phyloP scores from a whole-genome alignment of 2,888 invertebrate genomes.

The Drosophila fungiperda region DNA sequence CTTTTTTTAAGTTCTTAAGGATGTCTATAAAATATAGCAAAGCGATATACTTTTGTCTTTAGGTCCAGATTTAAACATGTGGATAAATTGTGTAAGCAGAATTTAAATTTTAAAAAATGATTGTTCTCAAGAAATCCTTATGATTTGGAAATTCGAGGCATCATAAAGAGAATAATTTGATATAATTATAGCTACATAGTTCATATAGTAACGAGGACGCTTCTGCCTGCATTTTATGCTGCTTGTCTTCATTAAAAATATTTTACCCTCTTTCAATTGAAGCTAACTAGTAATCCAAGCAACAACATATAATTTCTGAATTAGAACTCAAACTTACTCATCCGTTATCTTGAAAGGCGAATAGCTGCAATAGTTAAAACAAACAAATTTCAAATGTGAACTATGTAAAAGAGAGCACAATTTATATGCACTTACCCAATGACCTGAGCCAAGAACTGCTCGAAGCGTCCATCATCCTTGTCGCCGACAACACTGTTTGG shows the following conservation, averaged over 20 bases:
- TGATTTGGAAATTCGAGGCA: neutral
- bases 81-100: neutral
- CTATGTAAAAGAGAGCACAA: neutral
- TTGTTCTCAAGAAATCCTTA: neutral
- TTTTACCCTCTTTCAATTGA: neutral
- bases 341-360: conserved; percentile 79
- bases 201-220: neutral
- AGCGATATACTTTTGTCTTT: neutral
- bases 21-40: neutral
- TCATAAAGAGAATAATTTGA: neutral
- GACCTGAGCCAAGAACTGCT: conserved; percentile 81
- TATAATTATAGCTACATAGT: neutral
- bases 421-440: conserved; percentile 57
- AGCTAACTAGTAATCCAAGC: neutral
- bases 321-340: conserved; percentile 70
- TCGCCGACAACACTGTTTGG: conserved; percentile 79
- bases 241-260: neutral
- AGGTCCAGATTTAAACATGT: neutral
- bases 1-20: neutral
- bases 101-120: neutral
- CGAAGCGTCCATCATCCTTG: conserved; percentile 82
- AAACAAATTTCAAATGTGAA: neutral
- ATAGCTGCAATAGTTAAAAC: conserved; percentile 56
- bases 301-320: neutral
- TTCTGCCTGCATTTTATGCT: neutral